Percentiles rank a stretch among this genome's conserved stretches.
Evolutionary conservation across 2,888 invertebrate species (phyloP).

Genomic region (Tiliacea citrago): DNA sequence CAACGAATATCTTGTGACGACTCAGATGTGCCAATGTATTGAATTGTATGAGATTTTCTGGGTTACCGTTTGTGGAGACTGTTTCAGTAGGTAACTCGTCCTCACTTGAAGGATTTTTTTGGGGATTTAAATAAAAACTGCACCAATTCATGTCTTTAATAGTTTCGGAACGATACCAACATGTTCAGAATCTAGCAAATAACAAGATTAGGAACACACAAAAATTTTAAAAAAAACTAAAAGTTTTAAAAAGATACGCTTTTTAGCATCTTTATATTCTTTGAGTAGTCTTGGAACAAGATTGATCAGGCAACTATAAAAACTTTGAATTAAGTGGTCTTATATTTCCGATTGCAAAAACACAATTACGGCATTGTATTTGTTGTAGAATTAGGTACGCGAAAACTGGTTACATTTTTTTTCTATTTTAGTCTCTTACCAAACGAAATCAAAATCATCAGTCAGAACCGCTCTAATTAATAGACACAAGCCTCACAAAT

Average conservation of each 20-base stretch:
- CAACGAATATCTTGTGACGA: conserved; percentile 48
- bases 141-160: not conserved
- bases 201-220: not conserved
- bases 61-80: not conserved
- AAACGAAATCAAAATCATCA: too few relatives aligned
- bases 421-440: not conserved
- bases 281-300: not conserved
- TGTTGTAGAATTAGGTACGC: not conserved
- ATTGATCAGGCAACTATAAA: not conserved
- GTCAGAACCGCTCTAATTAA: not conserved
- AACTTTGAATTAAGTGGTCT: not conserved
- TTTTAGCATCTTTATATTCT: not conserved
- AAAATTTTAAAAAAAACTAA: not conserved
- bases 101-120: not conserved
- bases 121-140: not conserved
- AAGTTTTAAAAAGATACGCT: too few relatives aligned
- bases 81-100: not conserved
- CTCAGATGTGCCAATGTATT: conserved; percentile 53
- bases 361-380: not conserved
- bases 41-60: not conserved
- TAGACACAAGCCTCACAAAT: not conserved
- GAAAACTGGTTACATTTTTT: not conserved
- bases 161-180: not conserved
- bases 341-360: not conserved
- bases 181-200: not conserved